Conservation (phyloP, 2,797 vertebrate genomes). For the Mergus octosetaceus region DNA sequence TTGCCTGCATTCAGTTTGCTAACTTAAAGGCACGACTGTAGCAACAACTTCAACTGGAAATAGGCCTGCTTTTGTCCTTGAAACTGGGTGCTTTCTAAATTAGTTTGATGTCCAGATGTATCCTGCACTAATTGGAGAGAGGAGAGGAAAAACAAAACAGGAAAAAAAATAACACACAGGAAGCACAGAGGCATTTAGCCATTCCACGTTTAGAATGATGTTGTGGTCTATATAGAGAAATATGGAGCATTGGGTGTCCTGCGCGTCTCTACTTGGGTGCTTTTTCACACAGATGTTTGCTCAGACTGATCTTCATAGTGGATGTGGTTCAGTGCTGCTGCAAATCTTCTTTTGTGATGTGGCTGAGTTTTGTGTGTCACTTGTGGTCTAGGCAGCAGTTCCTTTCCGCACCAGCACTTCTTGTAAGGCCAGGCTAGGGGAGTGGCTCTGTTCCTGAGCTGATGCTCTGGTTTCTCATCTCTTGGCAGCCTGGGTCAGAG, state of each 20-base stretch:
- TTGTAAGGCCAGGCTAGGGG: neutral
- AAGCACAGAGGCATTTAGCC: neutral
- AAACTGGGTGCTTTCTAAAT: neutral
- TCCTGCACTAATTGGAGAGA: neutral
- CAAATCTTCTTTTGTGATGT: neutral
- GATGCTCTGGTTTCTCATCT: neutral
- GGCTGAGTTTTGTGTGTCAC: neutral
- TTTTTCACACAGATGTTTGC: neutral
- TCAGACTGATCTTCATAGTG: neutral
- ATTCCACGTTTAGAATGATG: accelerated
- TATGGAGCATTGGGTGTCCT: neutral
- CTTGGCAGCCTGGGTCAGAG: conserved; percentile 90
- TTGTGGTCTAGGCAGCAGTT: neutral
- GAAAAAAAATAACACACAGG: neutral
- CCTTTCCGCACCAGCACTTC: neutral
- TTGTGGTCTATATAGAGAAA: accelerated
- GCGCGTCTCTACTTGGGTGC: neutral
- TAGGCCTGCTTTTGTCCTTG: conserved; percentile 4
- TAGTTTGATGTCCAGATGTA: neutral
- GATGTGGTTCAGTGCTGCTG: neutral
- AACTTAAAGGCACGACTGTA: neutral
- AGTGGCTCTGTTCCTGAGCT: neutral
- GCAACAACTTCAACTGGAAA: neutral
- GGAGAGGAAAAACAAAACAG: neutral
- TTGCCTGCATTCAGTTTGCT: neutral